These are phyloP conservation scores for Budorcas taxicolor DNA, from an alignment of 2,113 vertebrate genomes.

Conservation along the genomic window DNA sequence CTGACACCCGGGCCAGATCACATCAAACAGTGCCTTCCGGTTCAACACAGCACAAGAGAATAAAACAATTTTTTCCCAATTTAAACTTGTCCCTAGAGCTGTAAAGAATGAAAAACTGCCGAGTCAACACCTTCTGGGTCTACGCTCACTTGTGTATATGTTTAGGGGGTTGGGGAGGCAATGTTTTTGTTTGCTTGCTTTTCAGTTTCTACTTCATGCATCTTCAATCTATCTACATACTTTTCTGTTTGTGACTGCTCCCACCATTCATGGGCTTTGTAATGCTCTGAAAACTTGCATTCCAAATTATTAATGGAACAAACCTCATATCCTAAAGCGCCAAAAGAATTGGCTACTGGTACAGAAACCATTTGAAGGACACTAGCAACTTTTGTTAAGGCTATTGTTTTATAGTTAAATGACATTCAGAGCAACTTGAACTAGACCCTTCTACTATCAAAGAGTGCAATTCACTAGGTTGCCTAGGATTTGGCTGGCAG, in stretches of 20 bases:
- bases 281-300: constrained; percentile 28
- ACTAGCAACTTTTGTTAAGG: constrained; percentile 66
- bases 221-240: constrained; percentile 29
- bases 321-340: constrained; percentile 34
- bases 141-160: background rate
- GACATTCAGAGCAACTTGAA: constrained; percentile 67
- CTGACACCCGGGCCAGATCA: constrained; percentile 54
- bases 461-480: constrained; percentile 65
- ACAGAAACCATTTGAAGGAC: constrained; percentile 62
- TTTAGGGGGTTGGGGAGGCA: background rate
- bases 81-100: constrained; percentile 63
- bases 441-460: constrained; percentile 60
- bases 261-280: constrained; percentile 9
- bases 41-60: constrained; percentile 50
- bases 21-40: constrained; percentile 53
- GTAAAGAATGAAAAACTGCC: constrained; percentile 63
- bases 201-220: constrained; percentile 43
- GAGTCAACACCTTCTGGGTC: constrained; percentile 52
- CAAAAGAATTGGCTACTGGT: constrained; percentile 58
- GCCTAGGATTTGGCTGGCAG: constrained; percentile 62
- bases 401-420: constrained; percentile 69
- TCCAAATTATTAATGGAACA: constrained; percentile 49
- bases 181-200: constrained; percentile 40
- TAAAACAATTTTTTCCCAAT: constrained; percentile 12
- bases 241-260: background rate